Evolutionary conservation across 1,140 invertebrate genomes (phyloP).

Genomic region (Drosophila bocqueti): DNA sequence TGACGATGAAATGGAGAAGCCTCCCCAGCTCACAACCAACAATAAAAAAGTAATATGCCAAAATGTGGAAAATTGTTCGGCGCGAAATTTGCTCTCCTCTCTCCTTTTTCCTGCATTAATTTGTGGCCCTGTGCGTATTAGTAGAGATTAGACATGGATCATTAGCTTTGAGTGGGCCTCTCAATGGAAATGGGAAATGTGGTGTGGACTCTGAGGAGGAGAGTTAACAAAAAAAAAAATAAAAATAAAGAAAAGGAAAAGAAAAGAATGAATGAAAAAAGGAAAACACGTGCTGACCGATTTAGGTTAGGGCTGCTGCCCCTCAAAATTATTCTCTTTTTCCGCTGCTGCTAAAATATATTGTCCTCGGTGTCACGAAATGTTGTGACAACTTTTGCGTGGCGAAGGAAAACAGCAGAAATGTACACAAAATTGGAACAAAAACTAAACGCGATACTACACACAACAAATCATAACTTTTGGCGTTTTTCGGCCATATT

Average conservation of each 20-base stretch:
- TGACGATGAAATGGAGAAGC: slow-evolving; percentile 18
- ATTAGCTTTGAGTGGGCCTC: slow-evolving; percentile 51
- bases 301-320: slow-evolving; percentile 53
- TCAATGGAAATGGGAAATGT: slow-evolving; percentile 17
- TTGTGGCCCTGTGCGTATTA: slow-evolving; percentile 45
- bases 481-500: slow-evolving; percentile 30
- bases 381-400: slow-evolving; percentile 45
- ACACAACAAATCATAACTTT: slow-evolving; percentile 45
- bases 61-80: slow-evolving; percentile 63
- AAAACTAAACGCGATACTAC: slow-evolving; percentile 44
- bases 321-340: slow-evolving; percentile 22
- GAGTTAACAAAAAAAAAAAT: neutral
- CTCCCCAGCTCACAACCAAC: slow-evolving; percentile 6
- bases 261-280: neutral
- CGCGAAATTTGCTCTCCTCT: slow-evolving; percentile 46
- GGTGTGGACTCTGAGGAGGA: neutral
- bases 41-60: slow-evolving; percentile 59
- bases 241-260: neutral
- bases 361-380: slow-evolving; percentile 48
- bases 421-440: slow-evolving; percentile 30
- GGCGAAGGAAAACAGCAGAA: slow-evolving; percentile 16
- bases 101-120: slow-evolving; percentile 26
- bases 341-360: slow-evolving; percentile 15
- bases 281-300: slow-evolving; percentile 50
- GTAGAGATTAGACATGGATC: slow-evolving; percentile 56